These are phyloP conservation scores for Etheostoma nigrum DNA, from an alignment of 2,797 vertebrate genomes.

Conservation along the genomic window DNA sequence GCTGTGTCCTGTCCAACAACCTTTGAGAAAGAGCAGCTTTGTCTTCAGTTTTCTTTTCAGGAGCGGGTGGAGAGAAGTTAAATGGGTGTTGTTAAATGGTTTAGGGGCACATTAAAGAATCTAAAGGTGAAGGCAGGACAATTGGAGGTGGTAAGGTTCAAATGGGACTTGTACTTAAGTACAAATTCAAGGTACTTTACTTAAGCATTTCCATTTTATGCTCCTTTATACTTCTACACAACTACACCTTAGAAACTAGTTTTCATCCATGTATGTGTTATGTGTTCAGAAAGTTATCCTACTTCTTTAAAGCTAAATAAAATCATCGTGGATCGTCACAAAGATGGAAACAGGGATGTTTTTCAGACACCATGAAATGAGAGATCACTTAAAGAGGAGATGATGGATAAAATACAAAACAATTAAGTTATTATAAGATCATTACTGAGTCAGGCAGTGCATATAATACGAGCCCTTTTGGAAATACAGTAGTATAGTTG, in stretches of 20 bases:
- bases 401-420: not conserved
- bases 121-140: slow-evolving; percentile 12
- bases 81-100: not conserved
- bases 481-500: not conserved
- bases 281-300: too few species aligned
- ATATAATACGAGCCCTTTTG: not conserved
- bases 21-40: slow-evolving; percentile 74
- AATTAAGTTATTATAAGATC: not conserved
- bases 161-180: not conserved
- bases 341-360: too few species aligned
- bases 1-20: slow-evolving; percentile 64
- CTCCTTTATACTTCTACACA: too few species aligned
- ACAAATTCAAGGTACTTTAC: too few species aligned
- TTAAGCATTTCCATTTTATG: too few species aligned
- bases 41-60: slow-evolving; percentile 39
- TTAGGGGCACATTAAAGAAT: slow-evolving; percentile 3
- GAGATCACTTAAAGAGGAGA: not conserved
- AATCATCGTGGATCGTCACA: too few species aligned
- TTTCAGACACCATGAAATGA: too few species aligned
- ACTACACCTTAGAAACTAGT: too few species aligned
- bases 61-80: slow-evolving; percentile 10
- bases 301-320: too few species aligned
- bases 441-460: not conserved
- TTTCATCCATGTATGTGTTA: too few species aligned
- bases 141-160: too few species aligned